Evolutionary conservation across 2,888 invertebrate genomes (phyloP).

Genomic region (Caenorhabditis doughertyi): DNA sequence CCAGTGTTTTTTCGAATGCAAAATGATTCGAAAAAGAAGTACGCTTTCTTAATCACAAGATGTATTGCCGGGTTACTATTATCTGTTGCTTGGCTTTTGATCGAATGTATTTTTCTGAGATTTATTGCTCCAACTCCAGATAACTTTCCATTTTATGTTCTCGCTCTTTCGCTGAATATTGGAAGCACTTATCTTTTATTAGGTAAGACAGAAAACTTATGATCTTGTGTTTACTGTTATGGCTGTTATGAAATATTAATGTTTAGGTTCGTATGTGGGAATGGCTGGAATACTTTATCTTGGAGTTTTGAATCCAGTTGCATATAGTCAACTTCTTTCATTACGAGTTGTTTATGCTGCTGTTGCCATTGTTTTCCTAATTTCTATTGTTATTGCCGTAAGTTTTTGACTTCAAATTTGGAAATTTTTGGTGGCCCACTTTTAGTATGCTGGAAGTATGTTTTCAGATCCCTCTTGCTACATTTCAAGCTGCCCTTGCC

Average conservation of each 20-base stretch:
- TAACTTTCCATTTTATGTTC: conserved; percentile 28
- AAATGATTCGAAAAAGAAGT: conserved; percentile 36
- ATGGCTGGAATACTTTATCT: conserved; percentile 45
- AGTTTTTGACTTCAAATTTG: not conserved
- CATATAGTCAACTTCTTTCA: conserved; percentile 16
- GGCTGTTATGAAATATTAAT: not conserved
- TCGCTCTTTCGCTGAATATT: conserved; percentile 16
- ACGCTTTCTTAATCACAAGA: conserved; percentile 29
- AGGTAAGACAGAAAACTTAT: conserved; percentile 4
- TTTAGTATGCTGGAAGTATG: too few relatives aligned
- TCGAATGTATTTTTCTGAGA: conserved; percentile 40
- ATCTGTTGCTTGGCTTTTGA: conserved; percentile 17
- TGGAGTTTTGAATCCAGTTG: conserved; percentile 26
- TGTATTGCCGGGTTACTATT: not conserved
- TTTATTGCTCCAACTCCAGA: conserved; percentile 7
- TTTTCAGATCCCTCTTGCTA: conserved; percentile 39
- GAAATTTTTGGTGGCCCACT: not conserved
- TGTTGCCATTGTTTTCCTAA: conserved; percentile 11
- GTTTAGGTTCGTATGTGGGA: conserved; percentile 35
- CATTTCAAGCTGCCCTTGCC: conserved; percentile 23
- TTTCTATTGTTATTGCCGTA: conserved; percentile 9
- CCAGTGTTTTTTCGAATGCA: conserved; percentile 31
- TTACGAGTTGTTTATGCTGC: conserved; percentile 20
- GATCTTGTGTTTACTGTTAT: too few relatives aligned
- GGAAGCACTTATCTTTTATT: conserved; percentile 30